phyloP scores from a whole-genome alignment of 30 jellyfish, hydroid and myxozoan species.

The Aurelia sp. region DNA sequence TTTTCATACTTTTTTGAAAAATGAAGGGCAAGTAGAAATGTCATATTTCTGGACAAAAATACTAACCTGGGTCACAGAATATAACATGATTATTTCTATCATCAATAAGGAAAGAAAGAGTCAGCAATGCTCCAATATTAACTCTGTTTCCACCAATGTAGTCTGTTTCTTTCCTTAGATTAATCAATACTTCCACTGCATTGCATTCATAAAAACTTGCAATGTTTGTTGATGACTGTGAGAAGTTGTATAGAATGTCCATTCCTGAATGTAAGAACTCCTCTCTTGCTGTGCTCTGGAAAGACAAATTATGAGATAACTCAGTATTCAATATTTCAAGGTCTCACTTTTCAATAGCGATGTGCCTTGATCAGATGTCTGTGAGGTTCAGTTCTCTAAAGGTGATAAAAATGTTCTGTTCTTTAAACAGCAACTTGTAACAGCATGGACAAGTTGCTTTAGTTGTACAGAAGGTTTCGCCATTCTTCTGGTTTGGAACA shows the following conservation, averaged over 20 bases:
- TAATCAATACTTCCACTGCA: slow-evolving; percentile 64
- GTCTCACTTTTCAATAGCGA: too few relatives aligned
- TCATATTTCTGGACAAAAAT: background rate
- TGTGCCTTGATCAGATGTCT: too few relatives aligned
- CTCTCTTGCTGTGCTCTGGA: slow-evolving; percentile 88
- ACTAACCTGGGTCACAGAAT: slow-evolving; percentile 58
- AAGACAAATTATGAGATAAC: background rate
- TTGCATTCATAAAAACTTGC: slow-evolving; percentile 63
- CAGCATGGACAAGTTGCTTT: too few relatives aligned
- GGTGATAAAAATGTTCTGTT: too few relatives aligned
- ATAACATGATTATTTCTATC: slow-evolving; percentile 78
- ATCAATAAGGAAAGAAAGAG: slow-evolving; percentile 79
- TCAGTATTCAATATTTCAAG: too few relatives aligned
- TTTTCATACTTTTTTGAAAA: background rate
- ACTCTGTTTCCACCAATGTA: slow-evolving; percentile 82
- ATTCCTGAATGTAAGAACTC: slow-evolving; percentile 73
- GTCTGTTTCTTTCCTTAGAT: slow-evolving; percentile 79
- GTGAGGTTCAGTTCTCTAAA: too few relatives aligned
- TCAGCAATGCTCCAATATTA: slow-evolving; percentile 71
- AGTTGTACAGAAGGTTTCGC: too few relatives aligned
- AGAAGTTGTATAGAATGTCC: slow-evolving; percentile 80
- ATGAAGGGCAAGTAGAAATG: background rate
- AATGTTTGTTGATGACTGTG: slow-evolving; percentile 52
- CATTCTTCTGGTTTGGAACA: too few relatives aligned
- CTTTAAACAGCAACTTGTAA: too few relatives aligned